phyloP scores from a whole-genome alignment of 1,140 invertebrate genomes.

The Trichonephila clavata region DNA sequence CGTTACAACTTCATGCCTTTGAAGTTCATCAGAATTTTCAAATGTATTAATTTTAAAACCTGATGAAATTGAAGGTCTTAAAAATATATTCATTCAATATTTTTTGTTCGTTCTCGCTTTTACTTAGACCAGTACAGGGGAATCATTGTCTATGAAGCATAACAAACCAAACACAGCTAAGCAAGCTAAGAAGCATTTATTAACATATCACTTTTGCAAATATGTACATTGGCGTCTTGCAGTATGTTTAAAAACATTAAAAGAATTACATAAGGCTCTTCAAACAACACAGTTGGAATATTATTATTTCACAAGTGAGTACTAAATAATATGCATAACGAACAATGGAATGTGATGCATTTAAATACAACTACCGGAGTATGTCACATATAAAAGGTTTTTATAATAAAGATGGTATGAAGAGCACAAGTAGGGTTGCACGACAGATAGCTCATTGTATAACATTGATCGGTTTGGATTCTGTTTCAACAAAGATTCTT shows the following conservation, averaged over 20 bases:
- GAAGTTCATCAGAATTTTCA: too few species aligned
- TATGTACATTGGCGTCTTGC: slow-evolving; percentile 73
- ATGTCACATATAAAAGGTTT: neutral
- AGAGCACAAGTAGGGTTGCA: neutral
- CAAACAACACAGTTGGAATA: slow-evolving; percentile 19
- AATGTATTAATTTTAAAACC: too few species aligned
- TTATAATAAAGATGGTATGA: neutral
- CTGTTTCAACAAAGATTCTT: neutral
- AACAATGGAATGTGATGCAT: neutral
- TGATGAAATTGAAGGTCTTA: too few species aligned
- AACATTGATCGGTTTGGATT: neutral
- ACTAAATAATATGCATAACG: neutral
- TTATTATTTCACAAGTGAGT: slow-evolving; percentile 5
- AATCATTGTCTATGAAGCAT: neutral
- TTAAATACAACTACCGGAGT: neutral
- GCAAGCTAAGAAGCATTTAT: slow-evolving; percentile 56
- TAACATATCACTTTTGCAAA: slow-evolving; percentile 56
- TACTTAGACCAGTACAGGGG: too few species aligned
- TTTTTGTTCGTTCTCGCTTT: too few species aligned
- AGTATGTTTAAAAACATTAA: slow-evolving; percentile 42
- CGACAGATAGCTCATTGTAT: neutral
- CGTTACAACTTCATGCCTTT: too few species aligned
- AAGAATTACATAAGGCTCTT: slow-evolving; percentile 25
- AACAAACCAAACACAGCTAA: neutral
- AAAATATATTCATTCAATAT: too few species aligned